Base-by-base conservation (phyloP, 64 coral and sea anemone genomes). In the Montipora sp. region DNA sequence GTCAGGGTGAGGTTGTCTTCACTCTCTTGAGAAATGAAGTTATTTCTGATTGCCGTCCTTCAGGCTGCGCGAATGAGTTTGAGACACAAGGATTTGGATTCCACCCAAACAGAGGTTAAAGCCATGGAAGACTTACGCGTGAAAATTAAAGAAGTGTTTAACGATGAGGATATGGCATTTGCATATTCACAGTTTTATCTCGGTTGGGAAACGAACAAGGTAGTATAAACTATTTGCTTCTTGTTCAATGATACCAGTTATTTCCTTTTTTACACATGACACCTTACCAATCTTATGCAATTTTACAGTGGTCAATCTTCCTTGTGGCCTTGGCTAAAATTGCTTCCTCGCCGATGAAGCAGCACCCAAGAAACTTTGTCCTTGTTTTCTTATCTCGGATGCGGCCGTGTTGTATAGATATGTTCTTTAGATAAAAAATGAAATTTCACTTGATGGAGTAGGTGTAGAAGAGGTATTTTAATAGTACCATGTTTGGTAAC, bases 191-290 rank as follows among this genome's bases (percentile, higher is more conserved):
- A 4, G 13, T 83, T 69, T 24, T 95, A 91, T 59, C 59, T 92
- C 14, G 60, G 20, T 10, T 93, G 91, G 82, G 94, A 95, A 88
- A 92, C 89, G 46, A 91, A 95, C 57, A 95, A 95, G 90, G 94
- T 95, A 91, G 23, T 19, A 72, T 8, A 21, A 22, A 16, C 11
- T n/a, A 48, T 5, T 63, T 3, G 8, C 44, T 21, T 18, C 7
- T 83, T 44, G n/a, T 2, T 7, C 46, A 16, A 13, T 81, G 36
- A 18, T 66, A 66, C 16, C 16, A 15, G 15, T 36, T 36, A 36
- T 36, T 36, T 36, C 36, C 36, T 36, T 36, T 36, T 36, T 36
- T 36, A 36, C 36, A 36, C 36, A 36, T 36, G 1, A 1, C 36
- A 36, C 36, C 36, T 36, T 36, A 36, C 36, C 12, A 68, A 57